phyloP scores from a whole-genome alignment of 2,113 vertebrate species.

The Ia io region DNA sequence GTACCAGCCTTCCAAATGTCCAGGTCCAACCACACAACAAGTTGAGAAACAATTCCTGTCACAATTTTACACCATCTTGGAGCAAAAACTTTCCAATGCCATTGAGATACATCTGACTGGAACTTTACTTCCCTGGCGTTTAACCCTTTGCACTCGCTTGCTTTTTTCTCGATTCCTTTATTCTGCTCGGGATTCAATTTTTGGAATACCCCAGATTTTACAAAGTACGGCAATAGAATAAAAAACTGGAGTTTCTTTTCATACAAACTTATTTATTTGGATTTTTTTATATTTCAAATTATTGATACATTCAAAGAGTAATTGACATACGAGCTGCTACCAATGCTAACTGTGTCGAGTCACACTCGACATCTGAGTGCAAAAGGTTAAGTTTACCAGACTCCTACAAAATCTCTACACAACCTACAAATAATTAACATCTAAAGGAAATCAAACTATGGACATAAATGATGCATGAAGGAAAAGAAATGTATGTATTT shows the following conservation, averaged over 20 bases:
- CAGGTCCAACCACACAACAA: slow-evolving; percentile 51
- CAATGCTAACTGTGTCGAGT: too few relatives aligned
- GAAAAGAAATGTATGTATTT: neutral
- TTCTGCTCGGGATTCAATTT: too few relatives aligned
- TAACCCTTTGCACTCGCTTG: too few relatives aligned
- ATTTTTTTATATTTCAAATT: too few relatives aligned
- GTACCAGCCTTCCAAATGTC: slow-evolving; percentile 64
- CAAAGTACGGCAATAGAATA: too few relatives aligned
- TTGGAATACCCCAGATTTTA: too few relatives aligned
- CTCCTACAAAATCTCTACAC: neutral
- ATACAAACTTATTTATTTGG: too few relatives aligned
- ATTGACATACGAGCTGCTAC: too few relatives aligned
- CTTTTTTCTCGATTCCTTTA: too few relatives aligned
- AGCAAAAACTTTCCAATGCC: slow-evolving; percentile 46
- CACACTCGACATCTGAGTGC: too few relatives aligned
- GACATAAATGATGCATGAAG: slow-evolving; percentile 59
- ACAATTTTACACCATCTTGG: slow-evolving; percentile 65
- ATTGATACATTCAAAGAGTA: too few relatives aligned
- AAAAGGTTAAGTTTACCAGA: neutral
- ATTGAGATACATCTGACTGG: slow-evolving; percentile 51
- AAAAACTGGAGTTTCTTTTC: too few relatives aligned
- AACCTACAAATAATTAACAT: slow-evolving; percentile 67
- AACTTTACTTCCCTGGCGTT: slow-evolving; percentile 53
- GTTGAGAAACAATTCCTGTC: slow-evolving; percentile 63
- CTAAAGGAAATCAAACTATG: slow-evolving; percentile 70